phyloP scores from a whole-genome alignment of 2,888 invertebrate species.

The Penaeus monodon region DNA sequence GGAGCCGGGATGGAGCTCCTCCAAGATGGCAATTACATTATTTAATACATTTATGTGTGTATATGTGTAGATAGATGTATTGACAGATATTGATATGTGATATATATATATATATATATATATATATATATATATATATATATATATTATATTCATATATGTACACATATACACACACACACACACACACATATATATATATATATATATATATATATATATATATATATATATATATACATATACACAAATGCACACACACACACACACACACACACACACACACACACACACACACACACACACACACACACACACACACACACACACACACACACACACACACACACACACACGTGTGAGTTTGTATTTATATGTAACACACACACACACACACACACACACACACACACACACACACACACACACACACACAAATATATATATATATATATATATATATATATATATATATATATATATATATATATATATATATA shows the following conservation, averaged over 20 bases:
- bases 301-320: conserved; percentile 14
- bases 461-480: neutral
- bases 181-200: neutral
- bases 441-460: conserved; percentile 25
- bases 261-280: conserved; percentile 27
- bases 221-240: neutral
- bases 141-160: conserved; percentile 33
- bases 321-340: conserved; percentile 18
- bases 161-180: conserved; percentile 26
- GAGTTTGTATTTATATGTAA: conserved; percentile 25
- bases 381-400: conserved; percentile 23
- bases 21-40: too few relatives aligned
- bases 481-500: neutral
- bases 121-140: conserved; percentile 19
- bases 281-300: conserved; percentile 1
- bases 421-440: neutral
- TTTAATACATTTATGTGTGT: neutral
- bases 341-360: neutral
- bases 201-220: neutral
- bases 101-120: conserved; percentile 22
- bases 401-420: neutral
- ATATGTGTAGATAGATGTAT: neutral
- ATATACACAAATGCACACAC: too few relatives aligned
- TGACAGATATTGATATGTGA: neutral
- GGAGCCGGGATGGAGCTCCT: neutral